Base-by-base conservation (phyloP, 1,140 invertebrate species). In the Neodiprion virginianus region DNA sequence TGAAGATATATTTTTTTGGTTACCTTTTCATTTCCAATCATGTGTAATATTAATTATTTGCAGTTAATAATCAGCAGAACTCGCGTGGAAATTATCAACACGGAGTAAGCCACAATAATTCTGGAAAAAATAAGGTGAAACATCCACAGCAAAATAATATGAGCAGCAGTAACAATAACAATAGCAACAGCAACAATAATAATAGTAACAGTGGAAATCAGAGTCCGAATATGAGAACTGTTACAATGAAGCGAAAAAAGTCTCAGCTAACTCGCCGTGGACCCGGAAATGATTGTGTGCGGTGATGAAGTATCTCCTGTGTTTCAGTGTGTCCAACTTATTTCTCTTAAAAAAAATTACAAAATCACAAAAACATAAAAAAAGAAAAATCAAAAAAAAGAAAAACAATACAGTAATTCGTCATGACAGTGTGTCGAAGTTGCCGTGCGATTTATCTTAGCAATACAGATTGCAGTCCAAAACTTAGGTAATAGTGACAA, bases 231-330 rank as follows among this genome's bases (percentile, higher is more conserved):
- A 81, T 83, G 14, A 84, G 82, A 49, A 77, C 81, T 71, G 81
- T 84, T 71, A 80, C 79, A 5, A 76, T 84, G 14, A 88, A 88
- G 75, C 84, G 87, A 61, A 88, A 88, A 80, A 88, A 88, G 77
- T 83, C 85, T 50, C 83, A 81, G 67, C 80, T 83, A 28, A 80
- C 79, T 71, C 80, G 83, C 49, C 86, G 85, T 67, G 83, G 82
- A 17, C 83, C 86, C 12, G 85, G 84, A 12, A 61, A 61, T 17
- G 87, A 88, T 79, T 87, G 87, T 80, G 84, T 88, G 81, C 87
- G 87, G 87, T 88, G 86, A 88, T 88, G 84, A 87, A 88, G 77
- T 76, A 77, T 79, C 74, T 74, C 65, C 74, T 71, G 70, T 71
- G 70, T 71, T 48, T 48, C 70, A 40, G 48, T 48, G 48, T 71